These are phyloP conservation scores for Catharus minimus DNA, from an alignment of 2,113 vertebrate genomes.

Conservation along the genomic window DNA sequence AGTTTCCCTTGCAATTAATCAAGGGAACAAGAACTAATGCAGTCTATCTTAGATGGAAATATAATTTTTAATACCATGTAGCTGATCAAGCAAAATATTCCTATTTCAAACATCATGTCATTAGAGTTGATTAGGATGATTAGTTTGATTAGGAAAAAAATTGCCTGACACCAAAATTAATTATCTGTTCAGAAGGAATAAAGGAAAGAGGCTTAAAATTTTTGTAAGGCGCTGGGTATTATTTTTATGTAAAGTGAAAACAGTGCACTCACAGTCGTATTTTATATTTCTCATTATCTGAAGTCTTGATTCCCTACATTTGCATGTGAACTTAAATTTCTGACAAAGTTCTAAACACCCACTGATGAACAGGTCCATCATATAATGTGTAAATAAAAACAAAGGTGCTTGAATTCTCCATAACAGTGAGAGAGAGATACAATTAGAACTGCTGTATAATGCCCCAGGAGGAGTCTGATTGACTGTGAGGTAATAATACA, in stretches of 20 bases:
- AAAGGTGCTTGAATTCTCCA: background rate
- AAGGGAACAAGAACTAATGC: slow-evolving; percentile 40
- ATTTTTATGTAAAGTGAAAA: background rate
- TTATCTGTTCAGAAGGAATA: slow-evolving; percentile 24
- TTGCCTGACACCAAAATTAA: slow-evolving; percentile 3
- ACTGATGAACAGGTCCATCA: background rate
- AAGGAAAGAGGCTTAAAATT: background rate
- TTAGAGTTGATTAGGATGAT: slow-evolving; percentile 30
- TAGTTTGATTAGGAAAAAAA: slow-evolving; percentile 43
- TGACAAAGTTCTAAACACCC: background rate
- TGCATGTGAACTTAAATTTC: background rate
- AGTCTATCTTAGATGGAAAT: slow-evolving; percentile 14
- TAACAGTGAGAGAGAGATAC: background rate
- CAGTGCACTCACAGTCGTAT: background rate
- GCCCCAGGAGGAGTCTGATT: background rate
- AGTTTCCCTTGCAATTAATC: slow-evolving; percentile 34
- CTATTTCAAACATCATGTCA: slow-evolving; percentile 26
- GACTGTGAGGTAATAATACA: background rate
- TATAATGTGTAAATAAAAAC: background rate
- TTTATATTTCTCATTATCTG: background rate
- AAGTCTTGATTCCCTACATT: background rate
- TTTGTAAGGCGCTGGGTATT: background rate
- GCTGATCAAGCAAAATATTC: slow-evolving; percentile 30
- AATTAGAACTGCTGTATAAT: background rate
- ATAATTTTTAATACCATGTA: slow-evolving; percentile 2